Conservation (phyloP, 1,140 invertebrate genomes). For the Sitophilus oryzae region DNA sequence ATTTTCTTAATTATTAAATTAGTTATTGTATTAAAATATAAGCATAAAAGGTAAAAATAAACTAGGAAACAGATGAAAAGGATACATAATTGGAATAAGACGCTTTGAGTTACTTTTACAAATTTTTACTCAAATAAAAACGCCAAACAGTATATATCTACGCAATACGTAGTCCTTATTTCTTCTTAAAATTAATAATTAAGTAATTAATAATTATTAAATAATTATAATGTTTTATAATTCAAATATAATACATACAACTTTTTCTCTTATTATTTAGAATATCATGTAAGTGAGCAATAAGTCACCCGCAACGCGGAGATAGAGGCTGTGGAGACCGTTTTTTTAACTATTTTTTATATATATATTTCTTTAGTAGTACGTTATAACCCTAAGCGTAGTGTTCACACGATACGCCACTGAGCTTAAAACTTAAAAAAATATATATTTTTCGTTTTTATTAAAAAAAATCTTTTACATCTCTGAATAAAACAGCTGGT, state of each 20-base stretch:
- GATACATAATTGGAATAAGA: not conserved
- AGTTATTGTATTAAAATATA: too few relatives aligned
- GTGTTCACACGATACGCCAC: constrained; percentile 14
- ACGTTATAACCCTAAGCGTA: too few relatives aligned
- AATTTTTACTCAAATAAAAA: constrained; percentile 46
- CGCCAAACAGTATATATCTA: constrained; percentile 45
- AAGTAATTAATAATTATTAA: constrained; percentile 29
- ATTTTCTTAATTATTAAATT: too few relatives aligned
- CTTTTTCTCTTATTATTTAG: constrained; percentile 44
- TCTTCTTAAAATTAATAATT: constrained; percentile 20
- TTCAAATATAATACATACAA: constrained; percentile 41
- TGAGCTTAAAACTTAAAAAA: too few relatives aligned
- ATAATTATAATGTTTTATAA: constrained; percentile 39
- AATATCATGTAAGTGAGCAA: constrained; percentile 46
- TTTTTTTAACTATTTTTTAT: constrained; percentile 8
- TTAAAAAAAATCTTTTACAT: not conserved
- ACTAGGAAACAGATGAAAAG: too few relatives aligned
- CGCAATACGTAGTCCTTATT: constrained; percentile 40
- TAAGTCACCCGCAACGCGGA: constrained; percentile 40
- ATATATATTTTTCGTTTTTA: not conserved
- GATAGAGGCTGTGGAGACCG: constrained; percentile 23
- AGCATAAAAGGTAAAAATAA: too few relatives aligned
- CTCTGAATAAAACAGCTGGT: not conserved
- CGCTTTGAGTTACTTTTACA: constrained; percentile 9
- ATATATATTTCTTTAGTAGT: too few relatives aligned